phyloP scores from a whole-genome alignment of 2,888 invertebrate species.

The Trypoxylon attenuatum region DNA sequence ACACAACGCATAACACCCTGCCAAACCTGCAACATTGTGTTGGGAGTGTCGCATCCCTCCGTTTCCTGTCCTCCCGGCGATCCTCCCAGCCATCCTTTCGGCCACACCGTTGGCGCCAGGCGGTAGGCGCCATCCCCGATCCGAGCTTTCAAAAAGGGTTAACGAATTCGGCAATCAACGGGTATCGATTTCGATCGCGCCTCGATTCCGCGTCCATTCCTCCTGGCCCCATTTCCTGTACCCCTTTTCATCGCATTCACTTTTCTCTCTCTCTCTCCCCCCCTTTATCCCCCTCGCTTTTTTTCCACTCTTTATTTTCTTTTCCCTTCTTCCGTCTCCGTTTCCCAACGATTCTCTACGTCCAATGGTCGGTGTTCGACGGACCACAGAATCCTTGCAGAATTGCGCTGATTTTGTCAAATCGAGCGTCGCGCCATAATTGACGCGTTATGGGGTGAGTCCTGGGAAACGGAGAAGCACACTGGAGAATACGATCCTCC shows the following conservation, averaged over 20 bases:
- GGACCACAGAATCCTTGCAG: background rate
- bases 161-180: slow-evolving; percentile 64
- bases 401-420: slow-evolving; percentile 23
- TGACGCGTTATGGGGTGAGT: no score
- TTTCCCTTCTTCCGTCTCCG: background rate
- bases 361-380: no score
- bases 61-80: slow-evolving; percentile 30
- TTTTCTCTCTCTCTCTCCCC: background rate
- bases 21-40: slow-evolving; percentile 35
- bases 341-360: no score
- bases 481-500: no score
- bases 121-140: background rate
- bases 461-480: no score
- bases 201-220: slow-evolving; percentile 18
- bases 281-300: background rate
- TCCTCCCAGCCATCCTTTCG: no score
- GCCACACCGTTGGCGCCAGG: no score
- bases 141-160: slow-evolving; percentile 47
- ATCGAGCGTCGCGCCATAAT: no score
- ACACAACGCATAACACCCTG: slow-evolving; percentile 30
- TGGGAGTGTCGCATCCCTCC: slow-evolving; percentile 36
- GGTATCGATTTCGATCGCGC: slow-evolving; percentile 59
- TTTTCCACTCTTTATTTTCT: background rate
- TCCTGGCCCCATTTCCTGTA: background rate
- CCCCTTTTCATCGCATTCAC: no score